Percentiles rank a stretch among this genome's conserved stretches.
phyloP scores from a whole-genome alignment of 2,113 vertebrate genomes.

The Chionis minor region DNA sequence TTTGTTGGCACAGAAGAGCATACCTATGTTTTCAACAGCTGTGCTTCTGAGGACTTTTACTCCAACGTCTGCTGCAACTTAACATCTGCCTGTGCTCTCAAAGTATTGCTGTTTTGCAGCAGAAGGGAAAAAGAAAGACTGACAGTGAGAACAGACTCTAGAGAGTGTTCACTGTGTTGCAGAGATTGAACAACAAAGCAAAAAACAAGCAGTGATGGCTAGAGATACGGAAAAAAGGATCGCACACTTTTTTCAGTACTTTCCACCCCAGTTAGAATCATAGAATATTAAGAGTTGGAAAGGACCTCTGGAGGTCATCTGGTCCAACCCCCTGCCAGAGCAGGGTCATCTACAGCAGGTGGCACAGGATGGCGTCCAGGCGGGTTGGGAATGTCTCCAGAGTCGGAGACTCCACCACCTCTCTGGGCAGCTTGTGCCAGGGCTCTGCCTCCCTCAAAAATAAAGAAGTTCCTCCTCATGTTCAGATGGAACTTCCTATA shows the following conservation, averaged over 20 bases:
- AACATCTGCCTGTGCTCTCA: background rate
- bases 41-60: background rate
- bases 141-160: background rate
- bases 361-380: no score
- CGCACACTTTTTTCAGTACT: background rate
- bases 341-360: no score
- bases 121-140: background rate
- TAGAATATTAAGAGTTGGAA: no score
- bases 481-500: no score
- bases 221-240: background rate
- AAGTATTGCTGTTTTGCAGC: background rate
- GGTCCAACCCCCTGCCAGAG: no score
- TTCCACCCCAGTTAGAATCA: background rate
- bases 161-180: background rate
- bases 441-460: no score
- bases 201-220: background rate
- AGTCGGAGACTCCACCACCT: no score
- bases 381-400: no score
- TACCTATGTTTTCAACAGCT: background rate
- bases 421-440: no score
- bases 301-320: no score
- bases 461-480: no score
- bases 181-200: background rate
- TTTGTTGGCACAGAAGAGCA: background rate
- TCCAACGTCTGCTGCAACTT: background rate